Percentiles rank a stretch among this genome's conserved stretches.
phyloP scores from a whole-genome alignment of 92 coral and sea anemone genomes.

The Zoanthus sociatus region DNA sequence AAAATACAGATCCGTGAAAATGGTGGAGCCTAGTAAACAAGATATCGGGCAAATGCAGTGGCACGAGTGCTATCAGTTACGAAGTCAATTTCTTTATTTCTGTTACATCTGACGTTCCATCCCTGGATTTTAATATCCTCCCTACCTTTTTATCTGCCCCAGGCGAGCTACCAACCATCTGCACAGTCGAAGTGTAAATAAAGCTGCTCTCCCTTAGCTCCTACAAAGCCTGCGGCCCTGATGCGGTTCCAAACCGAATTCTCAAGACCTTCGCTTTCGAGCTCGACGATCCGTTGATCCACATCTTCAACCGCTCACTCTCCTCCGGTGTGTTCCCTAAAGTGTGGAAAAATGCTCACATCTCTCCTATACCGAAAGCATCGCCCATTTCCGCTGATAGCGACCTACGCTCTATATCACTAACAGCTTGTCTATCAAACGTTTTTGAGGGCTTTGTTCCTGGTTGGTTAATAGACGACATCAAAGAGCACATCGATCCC shows the following conservation, averaged over 20 bases:
- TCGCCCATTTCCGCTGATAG: background rate
- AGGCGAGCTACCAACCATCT: background rate
- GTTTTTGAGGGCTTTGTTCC: conserved; percentile 32
- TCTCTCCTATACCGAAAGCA: background rate
- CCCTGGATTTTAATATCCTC: background rate
- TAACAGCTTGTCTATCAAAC: conserved; percentile 18
- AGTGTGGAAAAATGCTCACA: background rate
- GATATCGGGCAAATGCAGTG: too few species aligned
- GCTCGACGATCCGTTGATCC: background rate
- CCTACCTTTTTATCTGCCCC: background rate
- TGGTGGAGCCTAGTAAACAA: too few species aligned
- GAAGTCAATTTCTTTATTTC: background rate
- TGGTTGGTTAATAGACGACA: background rate
- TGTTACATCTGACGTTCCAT: background rate
- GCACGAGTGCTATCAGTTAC: too few species aligned
- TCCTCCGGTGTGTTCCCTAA: background rate
- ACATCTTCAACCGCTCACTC: background rate
- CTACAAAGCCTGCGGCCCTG: conserved; percentile 9
- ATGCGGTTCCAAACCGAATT: background rate
- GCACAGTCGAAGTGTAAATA: background rate
- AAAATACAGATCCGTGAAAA: too few species aligned
- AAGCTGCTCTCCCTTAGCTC: conserved; percentile 25
- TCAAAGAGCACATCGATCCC: too few species aligned
- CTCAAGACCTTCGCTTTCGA: background rate
- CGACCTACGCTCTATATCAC: conserved; percentile 18